Evolutionary conservation across 1,140 invertebrate genomes (phyloP).

Genomic region (Zophobas atratus): DNA sequence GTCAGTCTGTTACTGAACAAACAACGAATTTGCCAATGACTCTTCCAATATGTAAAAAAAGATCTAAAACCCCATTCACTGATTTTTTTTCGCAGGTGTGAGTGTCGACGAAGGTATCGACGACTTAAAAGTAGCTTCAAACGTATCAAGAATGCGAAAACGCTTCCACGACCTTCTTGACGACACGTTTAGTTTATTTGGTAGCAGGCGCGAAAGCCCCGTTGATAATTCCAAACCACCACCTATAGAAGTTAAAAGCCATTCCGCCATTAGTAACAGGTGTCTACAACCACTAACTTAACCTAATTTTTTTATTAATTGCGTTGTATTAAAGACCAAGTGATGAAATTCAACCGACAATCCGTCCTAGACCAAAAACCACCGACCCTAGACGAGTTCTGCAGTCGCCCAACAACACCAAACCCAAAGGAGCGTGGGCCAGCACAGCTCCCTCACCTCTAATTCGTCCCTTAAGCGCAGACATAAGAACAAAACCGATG

Average conservation of each 20-base stretch:
- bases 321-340: constrained; percentile 44
- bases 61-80: not conserved
- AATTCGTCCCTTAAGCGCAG: constrained; percentile 72
- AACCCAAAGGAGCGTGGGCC: constrained; percentile 70
- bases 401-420: constrained; percentile 49
- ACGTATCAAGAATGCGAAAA: constrained; percentile 73
- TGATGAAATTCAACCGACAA: constrained; percentile 48
- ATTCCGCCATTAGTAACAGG: constrained; percentile 70
- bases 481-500: constrained; percentile 63
- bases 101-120: constrained; percentile 63
- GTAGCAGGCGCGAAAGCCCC: constrained; percentile 70
- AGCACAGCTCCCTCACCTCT: constrained; percentile 65
- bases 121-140: constrained; percentile 57
- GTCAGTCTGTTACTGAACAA: too few relatives aligned
- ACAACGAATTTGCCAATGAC: too few relatives aligned
- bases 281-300: constrained; percentile 52
- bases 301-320: not conserved
- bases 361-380: constrained; percentile 67
- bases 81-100: constrained; percentile 54
- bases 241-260: constrained; percentile 67
- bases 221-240: constrained; percentile 59
- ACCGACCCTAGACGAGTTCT: constrained; percentile 63
- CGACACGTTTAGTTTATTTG: constrained; percentile 78
- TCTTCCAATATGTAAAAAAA: too few relatives aligned
- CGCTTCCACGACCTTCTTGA: constrained; percentile 79